Evolutionary conservation across 2,888 invertebrate species (phyloP).

Genomic region (Deladenus siricidicola): DNA sequence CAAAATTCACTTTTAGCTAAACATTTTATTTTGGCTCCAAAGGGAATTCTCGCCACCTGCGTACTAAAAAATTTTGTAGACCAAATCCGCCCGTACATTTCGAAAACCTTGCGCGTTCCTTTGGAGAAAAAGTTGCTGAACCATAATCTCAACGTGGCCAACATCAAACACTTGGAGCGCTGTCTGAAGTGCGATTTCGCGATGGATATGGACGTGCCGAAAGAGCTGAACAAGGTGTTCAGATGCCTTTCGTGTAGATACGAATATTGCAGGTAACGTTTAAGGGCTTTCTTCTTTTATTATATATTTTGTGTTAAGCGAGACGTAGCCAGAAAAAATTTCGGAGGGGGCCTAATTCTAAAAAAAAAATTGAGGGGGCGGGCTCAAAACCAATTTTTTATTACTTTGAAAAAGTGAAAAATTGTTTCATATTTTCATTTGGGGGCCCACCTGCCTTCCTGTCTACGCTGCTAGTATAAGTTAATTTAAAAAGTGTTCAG

Average conservation of each 20-base stretch:
- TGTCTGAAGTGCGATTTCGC: conserved; percentile 26
- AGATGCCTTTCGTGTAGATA: conserved; percentile 17
- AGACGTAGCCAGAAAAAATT: conserved; percentile 1
- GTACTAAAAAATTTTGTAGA: too few relatives aligned
- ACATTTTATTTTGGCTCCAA: too few relatives aligned
- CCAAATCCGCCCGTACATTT: not conserved
- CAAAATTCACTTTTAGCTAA: too few relatives aligned
- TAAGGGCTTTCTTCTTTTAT: not conserved
- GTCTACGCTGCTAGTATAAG: too few relatives aligned
- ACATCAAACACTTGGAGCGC: not conserved
- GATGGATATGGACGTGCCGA: conserved; percentile 21
- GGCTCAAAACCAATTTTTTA: too few relatives aligned
- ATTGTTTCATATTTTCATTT: too few relatives aligned
- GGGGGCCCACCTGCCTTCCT: too few relatives aligned
- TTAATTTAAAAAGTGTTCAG: not conserved
- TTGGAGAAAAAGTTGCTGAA: not conserved
- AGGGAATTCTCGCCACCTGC: too few relatives aligned
- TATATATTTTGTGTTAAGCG: not conserved
- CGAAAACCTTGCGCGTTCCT: not conserved
- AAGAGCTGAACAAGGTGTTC: conserved; percentile 18
- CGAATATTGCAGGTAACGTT: conserved; percentile 19
- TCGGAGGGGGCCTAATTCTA: not conserved
- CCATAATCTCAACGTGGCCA: not conserved
- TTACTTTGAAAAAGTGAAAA: too few relatives aligned
- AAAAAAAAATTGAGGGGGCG: too few relatives aligned